phyloP scores from a whole-genome alignment of 2,113 vertebrate species.

The Xiphophorus couchianus region DNA sequence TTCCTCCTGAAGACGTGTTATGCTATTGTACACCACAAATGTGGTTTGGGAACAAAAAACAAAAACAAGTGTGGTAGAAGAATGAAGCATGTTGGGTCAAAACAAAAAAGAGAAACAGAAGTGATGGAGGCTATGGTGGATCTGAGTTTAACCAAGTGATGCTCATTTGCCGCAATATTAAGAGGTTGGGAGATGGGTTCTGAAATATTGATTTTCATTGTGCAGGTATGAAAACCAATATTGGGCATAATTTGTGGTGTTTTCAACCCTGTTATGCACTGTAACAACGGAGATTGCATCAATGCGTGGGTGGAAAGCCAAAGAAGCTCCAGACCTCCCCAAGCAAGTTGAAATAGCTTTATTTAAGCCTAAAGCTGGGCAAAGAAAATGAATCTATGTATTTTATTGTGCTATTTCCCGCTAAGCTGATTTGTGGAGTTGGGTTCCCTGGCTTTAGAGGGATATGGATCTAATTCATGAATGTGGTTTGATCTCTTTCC shows the following conservation, averaged over 20 bases:
- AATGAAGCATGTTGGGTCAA: slow-evolving; percentile 37
- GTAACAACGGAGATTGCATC: slow-evolving; percentile 60
- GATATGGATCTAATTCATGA: neutral
- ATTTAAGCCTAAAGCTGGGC: slow-evolving; percentile 19
- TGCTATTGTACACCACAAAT: too few species aligned
- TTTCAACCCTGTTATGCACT: slow-evolving; percentile 62
- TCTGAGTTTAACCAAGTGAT: slow-evolving; percentile 54
- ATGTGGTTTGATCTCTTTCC: neutral
- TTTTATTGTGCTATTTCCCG: slow-evolving; percentile 12
- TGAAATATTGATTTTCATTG: slow-evolving; percentile 54
- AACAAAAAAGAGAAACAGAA: slow-evolving; percentile 25
- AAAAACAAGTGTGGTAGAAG: slow-evolving; percentile 27
- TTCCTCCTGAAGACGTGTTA: neutral
- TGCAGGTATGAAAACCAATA: slow-evolving; percentile 63
- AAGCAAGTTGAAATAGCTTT: neutral
- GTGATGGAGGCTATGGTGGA: slow-evolving; percentile 4
- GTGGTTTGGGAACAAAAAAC: too few species aligned
- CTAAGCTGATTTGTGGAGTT: slow-evolving; percentile 9
- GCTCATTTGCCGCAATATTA: slow-evolving; percentile 63
- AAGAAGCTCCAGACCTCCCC: slow-evolving; percentile 6
- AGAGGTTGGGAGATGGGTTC: slow-evolving; percentile 49
- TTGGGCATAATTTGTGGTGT: slow-evolving; percentile 56
- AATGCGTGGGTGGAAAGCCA: slow-evolving; percentile 59
- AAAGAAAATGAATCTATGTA: slow-evolving; percentile 12
- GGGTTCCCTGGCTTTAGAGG: neutral